phyloP scores from a whole-genome alignment of 2,113 vertebrate species.

The Saguinus midas region DNA sequence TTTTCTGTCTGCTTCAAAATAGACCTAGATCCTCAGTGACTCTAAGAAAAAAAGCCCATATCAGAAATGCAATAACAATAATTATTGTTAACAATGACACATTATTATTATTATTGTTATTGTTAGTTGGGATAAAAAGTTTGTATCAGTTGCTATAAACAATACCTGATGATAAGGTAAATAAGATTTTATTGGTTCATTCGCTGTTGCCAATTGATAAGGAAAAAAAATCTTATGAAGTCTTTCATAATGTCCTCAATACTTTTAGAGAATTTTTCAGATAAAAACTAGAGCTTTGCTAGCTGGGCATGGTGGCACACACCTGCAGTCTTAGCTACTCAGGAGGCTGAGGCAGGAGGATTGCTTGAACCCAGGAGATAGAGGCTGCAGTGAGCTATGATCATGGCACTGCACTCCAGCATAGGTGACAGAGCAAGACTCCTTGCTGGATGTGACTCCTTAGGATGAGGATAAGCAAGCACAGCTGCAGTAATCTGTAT shows the following conservation, averaged over 20 bases:
- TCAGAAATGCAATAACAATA: not conserved
- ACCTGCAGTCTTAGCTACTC: not conserved
- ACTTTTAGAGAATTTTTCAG: not conserved
- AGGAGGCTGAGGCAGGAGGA: not conserved
- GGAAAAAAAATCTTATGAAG: not conserved
- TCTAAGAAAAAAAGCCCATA: not conserved
- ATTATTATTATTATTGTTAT: not conserved
- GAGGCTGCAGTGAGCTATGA: not conserved
- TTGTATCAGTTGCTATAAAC: not conserved
- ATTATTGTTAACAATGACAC: not conserved
- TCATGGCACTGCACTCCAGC: not conserved
- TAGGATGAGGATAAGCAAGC: not conserved
- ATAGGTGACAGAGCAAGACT: not conserved
- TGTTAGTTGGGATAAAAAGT: not conserved
- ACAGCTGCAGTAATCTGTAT: not conserved
- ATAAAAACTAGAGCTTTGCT: not conserved
- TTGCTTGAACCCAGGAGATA: not conserved
- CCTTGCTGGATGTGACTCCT: not conserved
- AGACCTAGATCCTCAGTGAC: not conserved
- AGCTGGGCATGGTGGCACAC: not conserved
- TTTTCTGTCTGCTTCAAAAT: not conserved
- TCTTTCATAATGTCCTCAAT: not conserved
- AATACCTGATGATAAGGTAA: not conserved
- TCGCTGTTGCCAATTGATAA: not conserved
- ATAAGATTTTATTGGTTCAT: not conserved